Evolutionary conservation across 1,140 invertebrate species (phyloP).

Genomic region (Ostrea edulis): DNA sequence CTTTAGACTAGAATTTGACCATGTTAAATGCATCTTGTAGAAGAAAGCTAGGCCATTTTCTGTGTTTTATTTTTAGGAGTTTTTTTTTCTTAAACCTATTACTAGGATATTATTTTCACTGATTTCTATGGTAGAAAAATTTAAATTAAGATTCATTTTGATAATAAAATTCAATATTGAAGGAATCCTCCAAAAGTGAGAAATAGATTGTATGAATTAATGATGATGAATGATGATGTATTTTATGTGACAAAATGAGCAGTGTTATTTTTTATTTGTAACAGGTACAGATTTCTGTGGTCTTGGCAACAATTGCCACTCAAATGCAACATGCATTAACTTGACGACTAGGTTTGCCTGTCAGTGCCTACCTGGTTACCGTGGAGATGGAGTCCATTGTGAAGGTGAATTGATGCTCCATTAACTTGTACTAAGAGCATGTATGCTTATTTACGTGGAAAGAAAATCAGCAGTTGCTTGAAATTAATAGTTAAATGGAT

Average conservation of each 20-base stretch:
- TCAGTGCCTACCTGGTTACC: constrained; percentile 89
- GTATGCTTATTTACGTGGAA: background rate
- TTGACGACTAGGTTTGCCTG: constrained; percentile 92
- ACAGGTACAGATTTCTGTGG: constrained; percentile 93
- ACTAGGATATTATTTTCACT: too few relatives aligned
- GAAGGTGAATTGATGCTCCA: constrained; percentile 68
- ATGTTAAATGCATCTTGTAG: background rate
- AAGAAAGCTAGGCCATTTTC: background rate
- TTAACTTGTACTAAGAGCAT: background rate
- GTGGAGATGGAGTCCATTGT: constrained; percentile 86
- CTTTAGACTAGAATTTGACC: background rate
- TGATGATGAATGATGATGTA: too few relatives aligned
- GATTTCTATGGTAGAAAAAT: too few relatives aligned
- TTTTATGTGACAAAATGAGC: background rate
- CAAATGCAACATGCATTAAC: constrained; percentile 90
- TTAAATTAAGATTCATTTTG: too few relatives aligned
- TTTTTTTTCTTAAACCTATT: too few relatives aligned
- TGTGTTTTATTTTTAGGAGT: background rate
- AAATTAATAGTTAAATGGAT: background rate
- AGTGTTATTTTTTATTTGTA: constrained; percentile 51
- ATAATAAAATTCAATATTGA: too few relatives aligned
- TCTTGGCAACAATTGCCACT: constrained; percentile 87
- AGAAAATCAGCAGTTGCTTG: background rate
- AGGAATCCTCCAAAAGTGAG: too few relatives aligned
- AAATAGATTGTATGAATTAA: too few relatives aligned